Evolutionary conservation across 2,888 invertebrate species (phyloP).

Genomic region (Xylophagus ater): DNA sequence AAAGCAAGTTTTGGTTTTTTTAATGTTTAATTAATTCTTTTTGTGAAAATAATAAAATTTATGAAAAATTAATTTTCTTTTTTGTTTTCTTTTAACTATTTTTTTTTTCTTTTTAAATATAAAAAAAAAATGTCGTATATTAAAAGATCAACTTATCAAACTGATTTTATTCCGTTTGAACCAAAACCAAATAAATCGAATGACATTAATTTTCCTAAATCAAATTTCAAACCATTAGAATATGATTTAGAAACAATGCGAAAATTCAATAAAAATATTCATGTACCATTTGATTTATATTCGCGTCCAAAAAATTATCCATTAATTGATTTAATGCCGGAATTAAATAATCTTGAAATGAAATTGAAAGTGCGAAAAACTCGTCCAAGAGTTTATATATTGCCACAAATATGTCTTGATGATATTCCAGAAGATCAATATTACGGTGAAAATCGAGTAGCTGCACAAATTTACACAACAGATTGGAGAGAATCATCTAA

Average conservation of each 20-base stretch:
- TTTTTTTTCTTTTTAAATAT: no score
- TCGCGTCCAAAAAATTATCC: constrained; percentile 18
- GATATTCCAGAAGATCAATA: constrained; percentile 18
- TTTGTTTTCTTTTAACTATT: no score
- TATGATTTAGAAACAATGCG: constrained; percentile 18
- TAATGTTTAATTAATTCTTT: no score
- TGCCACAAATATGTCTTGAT: constrained; percentile 20
- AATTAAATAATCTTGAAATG: constrained; percentile 16
- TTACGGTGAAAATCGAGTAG: constrained; percentile 17
- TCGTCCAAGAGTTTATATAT: constrained; percentile 16
- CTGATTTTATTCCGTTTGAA: no score
- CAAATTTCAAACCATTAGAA: constrained; percentile 13
- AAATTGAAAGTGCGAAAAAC: constrained; percentile 16
- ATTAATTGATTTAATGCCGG: constrained; percentile 10
- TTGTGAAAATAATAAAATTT: no score
- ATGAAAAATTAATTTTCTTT: no score
- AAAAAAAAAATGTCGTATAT: no score
- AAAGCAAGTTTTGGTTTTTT: no score
- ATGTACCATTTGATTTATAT: constrained; percentile 19
- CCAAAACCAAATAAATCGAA: no score
- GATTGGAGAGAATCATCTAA: constrained; percentile 19
- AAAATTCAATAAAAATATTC: constrained; percentile 14
- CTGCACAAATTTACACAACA: constrained; percentile 20
- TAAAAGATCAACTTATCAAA: no score
- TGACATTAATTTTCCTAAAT: no score